Evolutionary conservation across 2,888 invertebrate genomes (phyloP), one percentile per base, ranked within the genome.

Genomic region (Muschampia plurimacula): DNA sequence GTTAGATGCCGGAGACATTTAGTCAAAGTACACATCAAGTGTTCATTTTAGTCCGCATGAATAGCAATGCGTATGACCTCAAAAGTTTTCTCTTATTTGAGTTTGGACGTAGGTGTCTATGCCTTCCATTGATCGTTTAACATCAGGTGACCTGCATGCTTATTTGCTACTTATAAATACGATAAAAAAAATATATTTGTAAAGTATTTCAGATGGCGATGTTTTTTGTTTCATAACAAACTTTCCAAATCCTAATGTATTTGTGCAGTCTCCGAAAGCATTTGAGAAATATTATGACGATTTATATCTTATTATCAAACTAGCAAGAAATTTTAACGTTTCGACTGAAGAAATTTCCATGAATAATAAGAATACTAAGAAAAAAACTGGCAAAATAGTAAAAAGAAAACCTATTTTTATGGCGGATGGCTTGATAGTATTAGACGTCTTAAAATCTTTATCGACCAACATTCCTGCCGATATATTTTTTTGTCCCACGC

Each of bases 141-240:
- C 32, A 3, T 36, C 36, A 36, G 36, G 6, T 6, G 6, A 36
- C 36, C 36, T 36, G 36, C 36, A 6, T 36, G 6, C 36, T 36
- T 36, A 36, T 36, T 36, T 36, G 0, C 6, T 32, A 32, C 32
- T 2, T 32, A 22, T 22, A 22, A 1, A 59, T 1, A n/a, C 10
- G 22, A 12, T 32, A 67, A 9, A 9, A 9, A 9, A 49, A 55
- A 12, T 44, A 44, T 60, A 32, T 60, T 15, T 3, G 13, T 74
- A 62, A 73, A 90, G 93, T 65, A 76, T 89, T 84, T 73, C 84
- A 81, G 93, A 93, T 77, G 91, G 88, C 2, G 92, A 92, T 74
- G 83, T 93, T 15, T 90, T 92, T 80, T 90, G 90, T 75, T 84
- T 91, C 70, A 80, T 89, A 62, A 86, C 90, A 3, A 86, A 87